Evolutionary conservation across 2,888 invertebrate genomes (phyloP), one percentile per base, ranked within the genome.

Genomic region (Psylliodes chrysocephalus): DNA sequence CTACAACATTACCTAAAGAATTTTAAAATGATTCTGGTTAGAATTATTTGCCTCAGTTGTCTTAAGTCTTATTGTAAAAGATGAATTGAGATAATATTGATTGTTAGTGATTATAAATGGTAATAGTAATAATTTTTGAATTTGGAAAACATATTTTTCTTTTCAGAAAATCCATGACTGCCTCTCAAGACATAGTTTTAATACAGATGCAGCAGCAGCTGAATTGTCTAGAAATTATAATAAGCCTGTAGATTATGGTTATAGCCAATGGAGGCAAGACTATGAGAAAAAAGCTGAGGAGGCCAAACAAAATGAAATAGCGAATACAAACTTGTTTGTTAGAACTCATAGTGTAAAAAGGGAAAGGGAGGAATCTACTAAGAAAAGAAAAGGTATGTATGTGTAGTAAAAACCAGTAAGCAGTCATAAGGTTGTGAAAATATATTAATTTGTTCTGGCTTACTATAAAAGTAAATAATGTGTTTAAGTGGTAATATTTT

Each of bases 161-260:
- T n/a, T 71, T 1, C 80, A 87, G 87, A 82, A 85, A 68, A 82
- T 87, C 35, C 87, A 87, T 78, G 85, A 85, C 69, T 82, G 83
- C 44, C 73, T 87, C 68, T 84, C 85, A 12, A 86, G 85, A 76
- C 85, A 86, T 66, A 80, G 81, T 42, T 87, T 87, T 84, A 86
- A 85, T 70, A 87, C 86, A 61, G 87, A 87, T 69, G 80, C 85
- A 0, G 83, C 87, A 0, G 82, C 86, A 42, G 85, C 86, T 56
- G 87, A 87, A 63, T 77, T 87, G 59, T 84, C 75, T 1, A 69
- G 69, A 40, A 71, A 71, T 49, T 75, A 76, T 35, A 71, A 69
- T 28, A 73, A 73, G 3, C 73, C 70, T 22, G 56, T 72, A 5
- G 68, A 72, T 51, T 62, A 68, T 44, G 75, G 70, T 53, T 79